Conservation (phyloP, 2,113 vertebrate species). For the Pycnonotus jocosus region DNA sequence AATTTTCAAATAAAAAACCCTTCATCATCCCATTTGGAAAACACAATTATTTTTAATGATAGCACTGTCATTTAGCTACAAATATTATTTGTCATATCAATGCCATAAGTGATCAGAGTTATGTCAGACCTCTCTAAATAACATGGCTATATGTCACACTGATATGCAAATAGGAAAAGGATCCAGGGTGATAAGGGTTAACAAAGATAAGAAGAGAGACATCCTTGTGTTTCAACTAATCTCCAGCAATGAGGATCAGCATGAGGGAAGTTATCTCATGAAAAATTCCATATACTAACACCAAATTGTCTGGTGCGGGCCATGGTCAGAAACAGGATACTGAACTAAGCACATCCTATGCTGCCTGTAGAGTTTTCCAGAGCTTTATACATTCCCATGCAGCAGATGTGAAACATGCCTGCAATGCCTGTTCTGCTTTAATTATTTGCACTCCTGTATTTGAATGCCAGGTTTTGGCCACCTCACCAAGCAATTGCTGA, state of each 20-base stretch:
- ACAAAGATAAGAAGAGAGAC: not conserved
- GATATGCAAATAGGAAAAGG: not conserved
- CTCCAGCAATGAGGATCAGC: not conserved
- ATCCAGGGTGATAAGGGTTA: not conserved
- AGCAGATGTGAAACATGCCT: not conserved
- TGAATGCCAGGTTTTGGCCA: slow-evolving; percentile 72
- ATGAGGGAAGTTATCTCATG: not conserved
- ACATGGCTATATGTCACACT: not conserved
- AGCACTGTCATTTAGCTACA: not conserved
- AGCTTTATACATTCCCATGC: not conserved
- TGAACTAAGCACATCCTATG: not conserved
- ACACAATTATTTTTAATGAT: not conserved
- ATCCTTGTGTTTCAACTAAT: not conserved
- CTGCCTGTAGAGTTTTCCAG: not conserved
- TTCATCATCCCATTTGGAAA: not conserved
- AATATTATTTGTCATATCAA: not conserved
- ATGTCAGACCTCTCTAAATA: not conserved
- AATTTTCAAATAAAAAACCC: not conserved
- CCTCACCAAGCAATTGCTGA: slow-evolving; percentile 76
- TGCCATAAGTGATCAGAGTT: not conserved
- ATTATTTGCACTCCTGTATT: slow-evolving; percentile 52
- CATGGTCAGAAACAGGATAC: not conserved
- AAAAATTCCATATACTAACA: not conserved
- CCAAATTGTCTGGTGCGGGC: not conserved
- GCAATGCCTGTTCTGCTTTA: slow-evolving; percentile 29